Evolutionary conservation across 30 jellyfish, hydroid and myxozoan genomes (phyloP), one percentile per base, ranked within the genome.

Genomic region (Nemopilema nomurai): DNA sequence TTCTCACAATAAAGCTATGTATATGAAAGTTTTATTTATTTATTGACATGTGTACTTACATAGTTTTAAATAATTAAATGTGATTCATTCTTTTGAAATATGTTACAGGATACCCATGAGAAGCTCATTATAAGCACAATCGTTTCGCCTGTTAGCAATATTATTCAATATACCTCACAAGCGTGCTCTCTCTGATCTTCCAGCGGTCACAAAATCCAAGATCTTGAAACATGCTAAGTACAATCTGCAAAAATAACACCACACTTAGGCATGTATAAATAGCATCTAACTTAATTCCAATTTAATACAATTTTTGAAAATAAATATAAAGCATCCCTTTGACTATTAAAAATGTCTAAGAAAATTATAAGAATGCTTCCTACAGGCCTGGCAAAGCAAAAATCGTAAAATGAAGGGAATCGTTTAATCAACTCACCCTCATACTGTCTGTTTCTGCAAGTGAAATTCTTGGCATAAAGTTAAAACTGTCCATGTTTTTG

Each of bases 391-490:
- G n/a, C n/a, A n/a, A n/a, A n/a, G n/a, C n/a, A n/a, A n/a, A n/a
- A n/a, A n/a, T n/a, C n/a, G n/a, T n/a, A n/a, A n/a, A n/a, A n/a
- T n/a, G n/a, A n/a, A n/a, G n/a, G n/a, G n/a, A n/a, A n/a, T n/a
- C n/a, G n/a, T 25, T 21, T 27, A 22, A 31, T 64, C 20, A 1
- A 62, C 90, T 66, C 67, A 94, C 99, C 95, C 76, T 81, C 21
- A 94, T 51, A 49, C 96, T 79, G 80, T 94, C 99, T 18, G 62
- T 53, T 4, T 94, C 96, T 4, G 93, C 92, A 24, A 94, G 88
- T 0, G 96, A 69, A 31, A 94, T 81, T 71, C 99, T 66, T 29
- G 99, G 99, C 95, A 94, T 87, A 84, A 94, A 94, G 27, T 79
- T 57, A 71, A 94, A 94, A 18, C 82, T 81, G 71, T 89, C 99